These are phyloP conservation scores for Coracopsis vasa DNA, from an alignment of 2,113 vertebrate species.

Conservation along the genomic window DNA sequence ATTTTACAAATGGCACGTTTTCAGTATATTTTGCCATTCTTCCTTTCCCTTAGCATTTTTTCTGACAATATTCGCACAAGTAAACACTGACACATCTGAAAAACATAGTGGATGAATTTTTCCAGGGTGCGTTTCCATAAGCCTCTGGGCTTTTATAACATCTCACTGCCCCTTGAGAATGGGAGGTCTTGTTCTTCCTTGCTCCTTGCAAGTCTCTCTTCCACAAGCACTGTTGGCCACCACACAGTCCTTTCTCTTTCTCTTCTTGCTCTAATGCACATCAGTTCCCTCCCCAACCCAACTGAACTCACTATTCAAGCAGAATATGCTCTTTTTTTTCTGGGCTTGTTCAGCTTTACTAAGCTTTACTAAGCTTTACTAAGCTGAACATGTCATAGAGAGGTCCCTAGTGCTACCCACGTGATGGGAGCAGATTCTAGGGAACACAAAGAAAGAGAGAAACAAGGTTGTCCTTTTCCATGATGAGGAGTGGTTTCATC, in stretches of 20 bases:
- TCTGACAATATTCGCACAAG: neutral
- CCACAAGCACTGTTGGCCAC: neutral
- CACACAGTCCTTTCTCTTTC: neutral
- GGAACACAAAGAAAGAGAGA: neutral
- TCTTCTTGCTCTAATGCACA: neutral
- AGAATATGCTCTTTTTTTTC: neutral
- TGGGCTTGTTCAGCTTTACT: neutral
- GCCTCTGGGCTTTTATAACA: neutral
- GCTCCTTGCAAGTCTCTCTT: neutral
- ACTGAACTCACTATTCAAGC: neutral
- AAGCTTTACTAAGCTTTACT: neutral
- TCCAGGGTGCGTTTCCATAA: neutral
- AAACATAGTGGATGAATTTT: neutral
- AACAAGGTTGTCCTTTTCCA: neutral
- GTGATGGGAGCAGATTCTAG: neutral
- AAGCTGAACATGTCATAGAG: neutral
- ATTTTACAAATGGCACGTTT: neutral
- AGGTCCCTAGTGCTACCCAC: accelerated
- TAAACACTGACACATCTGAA: neutral
- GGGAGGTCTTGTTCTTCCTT: neutral
- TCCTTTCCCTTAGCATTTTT: neutral
- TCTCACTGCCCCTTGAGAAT: neutral
- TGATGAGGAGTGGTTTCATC: neutral
- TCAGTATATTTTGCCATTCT: neutral
- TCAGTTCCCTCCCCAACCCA: neutral